Evolutionary conservation across 2,888 invertebrate species (phyloP).

Genomic region (Thysanoteuthis rhombus): DNA sequence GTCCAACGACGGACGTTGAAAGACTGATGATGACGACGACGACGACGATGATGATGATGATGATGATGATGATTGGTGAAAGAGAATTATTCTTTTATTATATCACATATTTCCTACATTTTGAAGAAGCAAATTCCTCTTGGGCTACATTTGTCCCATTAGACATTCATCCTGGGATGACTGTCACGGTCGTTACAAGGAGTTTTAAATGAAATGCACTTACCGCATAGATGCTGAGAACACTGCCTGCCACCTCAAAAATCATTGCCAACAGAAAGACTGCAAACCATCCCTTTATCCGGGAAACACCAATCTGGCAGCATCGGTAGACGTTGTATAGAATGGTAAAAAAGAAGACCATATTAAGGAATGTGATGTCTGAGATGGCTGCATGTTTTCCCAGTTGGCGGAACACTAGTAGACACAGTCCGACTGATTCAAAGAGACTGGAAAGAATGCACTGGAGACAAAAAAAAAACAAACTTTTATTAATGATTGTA

Average conservation of each 20-base stretch:
- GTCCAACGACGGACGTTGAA: too few relatives aligned
- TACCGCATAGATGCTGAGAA: conserved; percentile 29
- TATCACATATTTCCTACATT: too few relatives aligned
- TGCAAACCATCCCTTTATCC: conserved; percentile 13
- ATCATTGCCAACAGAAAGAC: conserved; percentile 38
- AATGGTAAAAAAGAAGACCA: conserved; percentile 47
- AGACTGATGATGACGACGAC: too few relatives aligned
- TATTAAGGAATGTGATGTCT: conserved; percentile 45
- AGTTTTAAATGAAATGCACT: not conserved
- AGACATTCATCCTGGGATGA: too few relatives aligned
- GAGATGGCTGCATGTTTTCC: conserved; percentile 35
- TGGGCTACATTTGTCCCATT: too few relatives aligned
- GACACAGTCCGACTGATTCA: conserved; percentile 52
- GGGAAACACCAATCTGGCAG: not conserved
- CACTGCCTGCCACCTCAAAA: conserved; percentile 39
- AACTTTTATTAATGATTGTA: too few relatives aligned
- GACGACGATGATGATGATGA: too few relatives aligned
- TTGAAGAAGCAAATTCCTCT: too few relatives aligned
- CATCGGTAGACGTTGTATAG: conserved; percentile 31
- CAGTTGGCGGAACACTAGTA: conserved; percentile 51
- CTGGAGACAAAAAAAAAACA: conserved; percentile 43
- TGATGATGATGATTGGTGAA: too few relatives aligned
- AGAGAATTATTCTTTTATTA: too few relatives aligned
- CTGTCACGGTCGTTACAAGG: too few relatives aligned
- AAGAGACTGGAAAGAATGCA: conserved; percentile 43